Evolutionary conservation across 2,113 vertebrate species (phyloP).

Genomic region (Castor canadensis): DNA sequence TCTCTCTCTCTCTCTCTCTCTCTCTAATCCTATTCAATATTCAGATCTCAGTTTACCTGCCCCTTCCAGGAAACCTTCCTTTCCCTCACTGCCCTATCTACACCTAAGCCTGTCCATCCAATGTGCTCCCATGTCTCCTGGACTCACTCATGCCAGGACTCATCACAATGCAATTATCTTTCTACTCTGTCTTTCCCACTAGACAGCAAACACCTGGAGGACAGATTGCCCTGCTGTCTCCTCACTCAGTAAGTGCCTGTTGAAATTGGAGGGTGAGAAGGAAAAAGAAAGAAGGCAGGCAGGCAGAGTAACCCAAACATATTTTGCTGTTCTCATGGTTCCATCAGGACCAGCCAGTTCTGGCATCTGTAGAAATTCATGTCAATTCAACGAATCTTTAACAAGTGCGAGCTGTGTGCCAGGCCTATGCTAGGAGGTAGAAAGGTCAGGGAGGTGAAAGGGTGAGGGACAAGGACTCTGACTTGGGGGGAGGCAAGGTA

Average conservation of each 20-base stretch:
- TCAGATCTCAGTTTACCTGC: background rate
- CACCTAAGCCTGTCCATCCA: background rate
- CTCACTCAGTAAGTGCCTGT: background rate
- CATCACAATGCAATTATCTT: background rate
- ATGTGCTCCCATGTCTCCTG: background rate
- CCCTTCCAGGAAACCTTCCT: slow-evolving; percentile 1
- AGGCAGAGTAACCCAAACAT: background rate
- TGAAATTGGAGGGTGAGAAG: background rate
- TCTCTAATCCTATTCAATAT: background rate
- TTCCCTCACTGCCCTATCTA: background rate
- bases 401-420: background rate
- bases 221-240: background rate
- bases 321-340: background rate
- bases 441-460: background rate
- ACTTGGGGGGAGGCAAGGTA: background rate
- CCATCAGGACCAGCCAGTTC: background rate
- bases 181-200: background rate
- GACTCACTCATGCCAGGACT: background rate
- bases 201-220: background rate
- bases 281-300: background rate
- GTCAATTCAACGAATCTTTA: background rate
- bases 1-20: background rate
- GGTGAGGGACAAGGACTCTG: background rate
- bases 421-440: background rate
- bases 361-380: background rate